These are phyloP conservation scores for Pogona vitticeps DNA, from an alignment of 2,113 vertebrate genomes.

Conservation along the genomic window DNA sequence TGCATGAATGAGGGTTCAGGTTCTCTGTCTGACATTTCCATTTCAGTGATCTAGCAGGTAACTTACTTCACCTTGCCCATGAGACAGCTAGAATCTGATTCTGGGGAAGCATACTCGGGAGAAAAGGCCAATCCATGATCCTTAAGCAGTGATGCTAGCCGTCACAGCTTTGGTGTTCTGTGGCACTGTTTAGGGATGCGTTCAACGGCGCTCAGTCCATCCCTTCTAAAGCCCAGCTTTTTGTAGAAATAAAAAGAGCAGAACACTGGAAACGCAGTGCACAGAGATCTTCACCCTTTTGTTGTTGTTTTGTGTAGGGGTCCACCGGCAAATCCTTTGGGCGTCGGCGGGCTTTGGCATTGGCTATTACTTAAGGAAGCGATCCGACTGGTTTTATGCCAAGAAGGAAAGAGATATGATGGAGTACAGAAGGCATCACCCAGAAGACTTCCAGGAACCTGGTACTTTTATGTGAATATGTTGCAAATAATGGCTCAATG, in stretches of 20 bases:
- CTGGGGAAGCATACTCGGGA: neutral
- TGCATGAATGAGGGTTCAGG: neutral
- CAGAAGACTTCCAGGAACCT: conserved; percentile 76
- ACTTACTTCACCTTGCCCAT: too few relatives aligned
- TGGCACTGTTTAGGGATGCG: accelerated
- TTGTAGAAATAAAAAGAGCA: neutral
- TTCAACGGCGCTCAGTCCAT: too few relatives aligned
- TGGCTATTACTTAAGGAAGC: conserved; percentile 85
- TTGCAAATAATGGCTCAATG: neutral
- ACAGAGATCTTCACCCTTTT: neutral
- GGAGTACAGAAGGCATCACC: conserved; percentile 82
- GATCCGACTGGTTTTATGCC: conserved; percentile 78
- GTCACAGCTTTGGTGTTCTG: neutral
- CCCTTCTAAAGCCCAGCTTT: too few relatives aligned
- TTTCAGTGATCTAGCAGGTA: neutral
- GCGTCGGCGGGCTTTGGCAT: conserved; percentile 80
- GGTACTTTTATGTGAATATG: conserved; percentile 65
- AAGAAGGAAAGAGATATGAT: conserved; percentile 81
- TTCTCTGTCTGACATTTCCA: neutral
- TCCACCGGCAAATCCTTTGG: conserved; percentile 86
- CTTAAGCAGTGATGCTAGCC: neutral
- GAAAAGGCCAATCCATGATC: neutral
- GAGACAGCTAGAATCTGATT: neutral
- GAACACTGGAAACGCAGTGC: neutral
- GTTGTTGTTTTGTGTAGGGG: conserved; percentile 75